Evolutionary conservation across 2,797 vertebrate genomes (phyloP).

Genomic region (Etheostoma nigrum): DNA sequence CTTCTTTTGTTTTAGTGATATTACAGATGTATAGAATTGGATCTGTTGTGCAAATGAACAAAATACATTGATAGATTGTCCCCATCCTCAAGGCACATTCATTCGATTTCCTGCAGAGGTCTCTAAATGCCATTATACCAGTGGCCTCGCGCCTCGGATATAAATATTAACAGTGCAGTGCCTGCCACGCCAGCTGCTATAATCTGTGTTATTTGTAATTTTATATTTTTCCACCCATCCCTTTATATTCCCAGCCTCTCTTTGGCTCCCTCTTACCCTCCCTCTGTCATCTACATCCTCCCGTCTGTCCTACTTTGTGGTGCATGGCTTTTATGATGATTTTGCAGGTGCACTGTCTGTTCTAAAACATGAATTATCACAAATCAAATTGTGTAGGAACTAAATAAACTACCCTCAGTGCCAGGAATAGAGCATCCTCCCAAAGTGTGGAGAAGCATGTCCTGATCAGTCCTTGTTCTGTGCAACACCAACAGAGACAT

Average conservation of each 20-base stretch:
- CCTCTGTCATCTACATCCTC: conserved; percentile 23
- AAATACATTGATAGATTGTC: conserved; percentile 55
- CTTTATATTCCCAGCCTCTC: conserved; percentile 12
- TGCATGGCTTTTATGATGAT: conserved; percentile 42
- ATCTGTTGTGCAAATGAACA: conserved; percentile 51
- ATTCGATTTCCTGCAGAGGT: conserved; percentile 35
- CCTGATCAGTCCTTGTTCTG: conserved; percentile 15
- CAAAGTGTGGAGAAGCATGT: conserved; percentile 10
- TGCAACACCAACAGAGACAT: conserved; percentile 6
- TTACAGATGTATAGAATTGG: conserved; percentile 38
- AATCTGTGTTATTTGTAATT: conserved; percentile 39
- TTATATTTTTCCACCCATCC: conserved; percentile 23
- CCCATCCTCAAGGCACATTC: conserved; percentile 34
- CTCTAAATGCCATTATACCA: conserved; percentile 27
- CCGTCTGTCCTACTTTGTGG: conserved; percentile 39
- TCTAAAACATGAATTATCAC: conserved; percentile 57
- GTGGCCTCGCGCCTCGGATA: conserved; percentile 24
- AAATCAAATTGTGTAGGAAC: conserved; percentile 38
- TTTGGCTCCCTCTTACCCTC: background rate
- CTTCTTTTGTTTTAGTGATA: conserved; percentile 36
- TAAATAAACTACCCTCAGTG: conserved; percentile 27
- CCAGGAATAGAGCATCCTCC: conserved; percentile 30
- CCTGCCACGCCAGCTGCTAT: conserved; percentile 27
- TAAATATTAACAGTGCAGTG: conserved; percentile 9
- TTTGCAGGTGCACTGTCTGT: conserved; percentile 53